Percentiles rank a stretch among this genome's conserved stretches.
phyloP scores from a whole-genome alignment of 2,888 invertebrate species.

The Buathra laborator region DNA sequence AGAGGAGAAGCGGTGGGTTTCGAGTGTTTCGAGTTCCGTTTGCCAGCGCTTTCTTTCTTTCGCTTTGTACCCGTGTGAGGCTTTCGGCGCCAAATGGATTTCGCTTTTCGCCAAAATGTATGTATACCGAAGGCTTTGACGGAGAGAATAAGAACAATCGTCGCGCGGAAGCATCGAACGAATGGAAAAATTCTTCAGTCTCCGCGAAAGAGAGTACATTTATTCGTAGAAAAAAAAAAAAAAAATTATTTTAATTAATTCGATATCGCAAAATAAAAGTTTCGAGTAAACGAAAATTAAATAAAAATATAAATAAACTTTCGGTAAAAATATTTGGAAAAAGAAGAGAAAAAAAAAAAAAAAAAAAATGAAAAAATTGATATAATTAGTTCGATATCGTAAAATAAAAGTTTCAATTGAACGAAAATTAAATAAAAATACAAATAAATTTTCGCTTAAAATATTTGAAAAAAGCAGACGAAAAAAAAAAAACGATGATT shows the following conservation, averaged over 20 bases:
- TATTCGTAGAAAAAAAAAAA: neutral
- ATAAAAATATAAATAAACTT: neutral
- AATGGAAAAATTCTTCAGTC: neutral
- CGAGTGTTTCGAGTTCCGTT: slow-evolving; percentile 72
- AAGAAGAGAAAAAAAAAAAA: neutral
- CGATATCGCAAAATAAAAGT: neutral
- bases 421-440: neutral
- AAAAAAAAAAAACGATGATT: neutral
- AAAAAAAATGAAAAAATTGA: no score
- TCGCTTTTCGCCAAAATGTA: slow-evolving; percentile 72
- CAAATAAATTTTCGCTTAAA: no score
- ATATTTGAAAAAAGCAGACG: neutral
- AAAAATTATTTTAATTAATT: neutral
- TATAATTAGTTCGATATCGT: neutral
- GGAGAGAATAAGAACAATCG: slow-evolving; percentile 16
- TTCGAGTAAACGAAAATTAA: neutral
- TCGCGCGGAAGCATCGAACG: slow-evolving; percentile 5
- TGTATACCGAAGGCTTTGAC: slow-evolving; percentile 22
- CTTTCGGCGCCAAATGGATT: slow-evolving; percentile 61
- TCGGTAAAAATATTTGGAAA: neutral
- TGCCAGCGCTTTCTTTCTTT: slow-evolving; percentile 79
- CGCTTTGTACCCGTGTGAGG: slow-evolving; percentile 75
- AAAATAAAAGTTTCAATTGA: neutral
- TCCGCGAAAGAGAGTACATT: neutral
- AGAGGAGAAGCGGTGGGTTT: slow-evolving; percentile 15